phyloP scores from a whole-genome alignment of 2,888 invertebrate species.

The Athrips mouffetella region DNA sequence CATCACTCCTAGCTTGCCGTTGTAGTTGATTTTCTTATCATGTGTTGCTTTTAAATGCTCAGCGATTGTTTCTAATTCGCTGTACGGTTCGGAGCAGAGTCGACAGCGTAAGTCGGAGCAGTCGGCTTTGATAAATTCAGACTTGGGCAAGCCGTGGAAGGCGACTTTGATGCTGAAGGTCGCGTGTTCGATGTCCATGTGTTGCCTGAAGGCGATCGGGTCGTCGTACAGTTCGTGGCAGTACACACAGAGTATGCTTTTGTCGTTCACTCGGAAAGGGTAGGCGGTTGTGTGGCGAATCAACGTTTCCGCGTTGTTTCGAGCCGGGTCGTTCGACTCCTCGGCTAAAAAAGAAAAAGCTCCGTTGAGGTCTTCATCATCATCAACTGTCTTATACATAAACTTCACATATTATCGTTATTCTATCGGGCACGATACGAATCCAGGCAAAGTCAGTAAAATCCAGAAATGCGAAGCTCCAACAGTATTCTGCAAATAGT shows the following conservation, averaged over 20 bases:
- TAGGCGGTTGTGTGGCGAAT: conserved; percentile 63
- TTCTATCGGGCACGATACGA: too few species aligned
- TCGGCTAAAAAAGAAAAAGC: conserved; percentile 68
- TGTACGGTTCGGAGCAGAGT: conserved; percentile 38
- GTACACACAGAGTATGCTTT: conserved; percentile 65
- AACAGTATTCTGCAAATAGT: too few species aligned
- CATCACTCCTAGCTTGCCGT: conserved; percentile 58
- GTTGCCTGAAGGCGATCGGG: conserved; percentile 49
- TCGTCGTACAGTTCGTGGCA: conserved; percentile 63
- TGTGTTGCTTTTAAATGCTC: conserved; percentile 46
- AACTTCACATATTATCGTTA: too few species aligned
- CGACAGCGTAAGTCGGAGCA: conserved; percentile 54
- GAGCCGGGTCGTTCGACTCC: conserved; percentile 56
- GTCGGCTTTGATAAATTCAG: conserved; percentile 64
- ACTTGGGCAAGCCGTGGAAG: conserved; percentile 58
- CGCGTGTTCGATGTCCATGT: conserved; percentile 57
- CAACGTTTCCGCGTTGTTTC: conserved; percentile 60
- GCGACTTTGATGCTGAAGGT: conserved; percentile 55
- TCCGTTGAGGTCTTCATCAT: conserved; percentile 20
- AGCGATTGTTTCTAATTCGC: conserved; percentile 44
- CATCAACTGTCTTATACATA: not conserved
- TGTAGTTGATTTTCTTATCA: conserved; percentile 37
- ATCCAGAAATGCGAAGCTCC: too few species aligned
- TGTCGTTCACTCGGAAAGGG: conserved; percentile 68
- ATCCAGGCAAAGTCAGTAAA: too few species aligned